A percentile compares a stretch with the other conserved stretches of the same genome.
These are phyloP conservation scores for Tangara arthus DNA, from an alignment of 2,797 vertebrate genomes.

Conservation along the genomic window DNA sequence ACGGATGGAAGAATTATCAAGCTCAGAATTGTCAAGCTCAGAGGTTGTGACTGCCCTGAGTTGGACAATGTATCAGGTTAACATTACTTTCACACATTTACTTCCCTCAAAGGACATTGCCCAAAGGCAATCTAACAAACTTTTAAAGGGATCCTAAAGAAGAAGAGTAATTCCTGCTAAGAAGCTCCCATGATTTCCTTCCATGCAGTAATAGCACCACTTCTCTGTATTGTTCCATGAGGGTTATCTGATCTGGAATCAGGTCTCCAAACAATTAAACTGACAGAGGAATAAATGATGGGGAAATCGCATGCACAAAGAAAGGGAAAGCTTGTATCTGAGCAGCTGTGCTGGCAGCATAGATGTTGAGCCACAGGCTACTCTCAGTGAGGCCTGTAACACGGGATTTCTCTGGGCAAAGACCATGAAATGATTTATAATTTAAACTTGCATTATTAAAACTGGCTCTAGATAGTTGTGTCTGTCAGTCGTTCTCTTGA, in stretches of 20 bases:
- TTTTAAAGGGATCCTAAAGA: background rate
- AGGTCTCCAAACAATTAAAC: constrained; percentile 16
- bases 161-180: background rate
- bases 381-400: background rate
- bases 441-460: constrained; percentile 35
- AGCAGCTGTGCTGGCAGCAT: background rate
- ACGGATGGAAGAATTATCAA: background rate
- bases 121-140: background rate
- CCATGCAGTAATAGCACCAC: background rate
- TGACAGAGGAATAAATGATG: background rate
- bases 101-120: background rate
- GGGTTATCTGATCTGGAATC: background rate
- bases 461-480: background rate
- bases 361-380: background rate
- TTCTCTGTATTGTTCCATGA: background rate
- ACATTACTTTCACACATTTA: background rate
- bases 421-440: constrained; percentile 22
- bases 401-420: background rate
- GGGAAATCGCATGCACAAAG: background rate
- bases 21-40: background rate
- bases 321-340: background rate
- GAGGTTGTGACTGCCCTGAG: background rate
- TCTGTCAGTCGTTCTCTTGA: background rate
- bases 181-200: background rate
- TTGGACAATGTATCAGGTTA: background rate